phyloP scores from a whole-genome alignment of 2,113 vertebrate species.

The Scophthalmus maximus region DNA sequence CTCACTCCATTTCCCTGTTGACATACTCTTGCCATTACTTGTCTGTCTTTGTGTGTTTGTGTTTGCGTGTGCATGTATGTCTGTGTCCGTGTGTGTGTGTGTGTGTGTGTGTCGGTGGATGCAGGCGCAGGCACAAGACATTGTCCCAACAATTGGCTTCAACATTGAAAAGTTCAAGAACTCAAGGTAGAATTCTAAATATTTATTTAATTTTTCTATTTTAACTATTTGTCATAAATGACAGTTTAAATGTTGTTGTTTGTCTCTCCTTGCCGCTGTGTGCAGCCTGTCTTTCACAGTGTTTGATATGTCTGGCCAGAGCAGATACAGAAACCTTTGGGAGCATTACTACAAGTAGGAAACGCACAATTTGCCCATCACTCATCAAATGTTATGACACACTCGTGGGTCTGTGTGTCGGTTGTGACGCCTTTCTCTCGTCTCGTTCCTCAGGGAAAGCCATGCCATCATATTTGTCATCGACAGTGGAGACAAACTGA shows the following conservation, averaged over 20 bases:
- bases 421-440: slow-evolving; percentile 9
- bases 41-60: slow-evolving; percentile 65
- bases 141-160: slow-evolving; percentile 98
- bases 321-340: slow-evolving; percentile 97
- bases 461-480: slow-evolving; percentile 99
- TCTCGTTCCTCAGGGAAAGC: slow-evolving; percentile 88
- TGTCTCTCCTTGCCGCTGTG: slow-evolving; percentile 3
- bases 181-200: slow-evolving; percentile 86
- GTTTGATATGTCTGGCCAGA: slow-evolving; percentile 99
- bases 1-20: slow-evolving; percentile 33
- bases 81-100: slow-evolving; percentile 49
- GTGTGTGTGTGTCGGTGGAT: slow-evolving; percentile 16
- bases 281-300: slow-evolving; percentile 95
- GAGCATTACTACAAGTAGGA: slow-evolving; percentile 99
- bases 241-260: neutral
- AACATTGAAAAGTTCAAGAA: slow-evolving; percentile 98
- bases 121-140: slow-evolving; percentile 94
- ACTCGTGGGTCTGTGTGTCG: neutral
- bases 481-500: slow-evolving; percentile 95
- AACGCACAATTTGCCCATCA: neutral
- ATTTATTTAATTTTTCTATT: neutral
- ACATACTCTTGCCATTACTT: slow-evolving; percentile 71
- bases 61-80: slow-evolving; percentile 17
- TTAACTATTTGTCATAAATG: neutral
- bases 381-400: neutral